phyloP scores from a whole-genome alignment of 2,113 vertebrate species.

The Tiliqua scincoides region DNA sequence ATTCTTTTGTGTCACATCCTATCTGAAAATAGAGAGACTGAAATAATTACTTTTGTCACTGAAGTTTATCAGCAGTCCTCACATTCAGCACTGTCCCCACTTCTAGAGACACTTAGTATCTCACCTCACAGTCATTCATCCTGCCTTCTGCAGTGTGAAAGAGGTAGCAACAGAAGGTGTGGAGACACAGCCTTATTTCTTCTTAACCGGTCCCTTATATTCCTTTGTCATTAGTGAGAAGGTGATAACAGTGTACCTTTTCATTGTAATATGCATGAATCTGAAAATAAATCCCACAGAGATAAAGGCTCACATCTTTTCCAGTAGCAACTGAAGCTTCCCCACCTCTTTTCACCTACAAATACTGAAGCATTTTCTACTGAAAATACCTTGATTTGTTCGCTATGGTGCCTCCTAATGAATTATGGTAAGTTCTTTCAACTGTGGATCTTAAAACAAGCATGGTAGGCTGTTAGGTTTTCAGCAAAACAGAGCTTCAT shows the following conservation, averaged over 20 bases:
- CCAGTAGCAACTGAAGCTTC: neutral
- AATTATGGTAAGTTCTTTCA: conserved; percentile 16
- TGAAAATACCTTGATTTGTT: conserved; percentile 1
- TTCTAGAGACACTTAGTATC: neutral
- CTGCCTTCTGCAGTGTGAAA: neutral
- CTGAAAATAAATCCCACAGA: neutral
- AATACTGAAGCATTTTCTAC: no score
- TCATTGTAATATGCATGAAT: neutral
- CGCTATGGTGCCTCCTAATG: conserved; percentile 12
- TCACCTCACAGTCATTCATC: neutral
- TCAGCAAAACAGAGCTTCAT: neutral
- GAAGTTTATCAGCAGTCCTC: neutral
- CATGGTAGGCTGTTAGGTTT: conserved; percentile 40
- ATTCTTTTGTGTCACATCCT: neutral
- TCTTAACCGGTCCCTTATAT: neutral
- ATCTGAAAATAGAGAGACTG: no score
- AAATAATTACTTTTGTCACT: neutral
- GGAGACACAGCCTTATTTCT: neutral
- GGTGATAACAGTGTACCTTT: neutral
- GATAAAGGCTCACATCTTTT: neutral
- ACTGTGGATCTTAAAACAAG: conserved; percentile 7
- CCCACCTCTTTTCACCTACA: neutral
- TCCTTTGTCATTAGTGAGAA: fast-evolving
- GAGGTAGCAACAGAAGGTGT: fast-evolving
- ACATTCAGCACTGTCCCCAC: neutral